These are phyloP conservation scores for Hydrophis major DNA, from an alignment of 2,797 vertebrate species.

Conservation along the genomic window DNA sequence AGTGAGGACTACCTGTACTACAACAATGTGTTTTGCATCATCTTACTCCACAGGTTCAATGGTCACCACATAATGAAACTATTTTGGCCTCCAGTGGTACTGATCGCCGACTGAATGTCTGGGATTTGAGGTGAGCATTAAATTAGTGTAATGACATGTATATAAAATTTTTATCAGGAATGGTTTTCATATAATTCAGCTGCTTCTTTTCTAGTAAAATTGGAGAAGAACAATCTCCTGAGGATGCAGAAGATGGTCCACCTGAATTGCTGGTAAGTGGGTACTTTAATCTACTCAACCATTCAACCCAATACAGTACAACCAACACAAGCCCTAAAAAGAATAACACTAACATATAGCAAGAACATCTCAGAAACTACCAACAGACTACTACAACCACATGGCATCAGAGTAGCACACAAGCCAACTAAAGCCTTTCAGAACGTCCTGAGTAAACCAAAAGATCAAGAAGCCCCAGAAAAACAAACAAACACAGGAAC, in stretches of 20 bases:
- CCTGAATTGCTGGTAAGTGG: conserved; percentile 90
- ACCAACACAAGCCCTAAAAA: background rate
- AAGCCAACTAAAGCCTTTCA: background rate
- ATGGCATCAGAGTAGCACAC: background rate
- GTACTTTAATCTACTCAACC: background rate
- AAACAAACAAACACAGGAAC: background rate
- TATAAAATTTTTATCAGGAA: background rate
- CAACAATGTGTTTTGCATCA: background rate
- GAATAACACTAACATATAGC: background rate
- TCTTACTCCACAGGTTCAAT: conserved; percentile 83
- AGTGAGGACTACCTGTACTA: background rate
- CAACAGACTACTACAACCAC: background rate
- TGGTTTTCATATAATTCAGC: background rate
- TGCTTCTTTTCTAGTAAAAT: conserved; percentile 83
- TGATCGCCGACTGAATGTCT: conserved; percentile 92
- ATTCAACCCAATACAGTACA: background rate
- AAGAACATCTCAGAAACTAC: background rate
- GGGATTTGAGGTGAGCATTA: conserved; percentile 87
- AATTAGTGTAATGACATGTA: rapidly evolving
- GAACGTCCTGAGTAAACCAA: background rate
- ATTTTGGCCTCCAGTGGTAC: conserved; percentile 97
- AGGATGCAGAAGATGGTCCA: conserved; percentile 95
- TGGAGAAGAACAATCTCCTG: conserved; percentile 95
- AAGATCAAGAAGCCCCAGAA: background rate
- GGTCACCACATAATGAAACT: conserved; percentile 98